These are phyloP conservation scores for Ophthalmolycus amberensis DNA, from an alignment of 2,113 vertebrate species.

Conservation along the genomic window DNA sequence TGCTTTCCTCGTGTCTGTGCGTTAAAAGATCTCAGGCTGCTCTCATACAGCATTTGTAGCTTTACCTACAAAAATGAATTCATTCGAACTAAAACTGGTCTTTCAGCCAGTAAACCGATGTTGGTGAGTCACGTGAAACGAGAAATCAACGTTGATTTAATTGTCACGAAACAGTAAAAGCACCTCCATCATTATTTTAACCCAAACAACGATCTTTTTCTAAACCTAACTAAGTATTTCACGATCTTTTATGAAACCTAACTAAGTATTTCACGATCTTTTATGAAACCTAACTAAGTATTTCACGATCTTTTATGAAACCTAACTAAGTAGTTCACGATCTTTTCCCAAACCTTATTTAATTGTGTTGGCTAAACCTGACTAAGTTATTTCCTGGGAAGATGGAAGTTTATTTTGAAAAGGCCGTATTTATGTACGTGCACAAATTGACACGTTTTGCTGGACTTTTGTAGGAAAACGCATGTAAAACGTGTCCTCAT, in stretches of 20 bases:
- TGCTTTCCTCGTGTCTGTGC: not conserved
- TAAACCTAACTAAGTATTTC: not conserved
- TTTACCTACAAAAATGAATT: not conserved
- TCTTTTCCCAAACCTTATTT: not conserved
- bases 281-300: not conserved
- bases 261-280: not conserved
- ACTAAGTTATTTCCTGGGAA: not conserved
- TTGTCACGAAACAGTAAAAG: not conserved
- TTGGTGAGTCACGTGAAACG: not conserved
- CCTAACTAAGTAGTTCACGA: not conserved
- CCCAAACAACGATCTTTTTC: not conserved
- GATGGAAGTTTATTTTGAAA: not conserved
- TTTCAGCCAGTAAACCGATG: not conserved
- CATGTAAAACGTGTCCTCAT: not conserved
- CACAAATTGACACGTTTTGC: not conserved
- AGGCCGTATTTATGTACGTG: not conserved
- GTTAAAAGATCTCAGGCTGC: not conserved
- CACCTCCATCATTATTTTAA: no score
- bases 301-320: not conserved
- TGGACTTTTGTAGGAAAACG: not conserved
- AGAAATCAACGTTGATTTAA: not conserved
- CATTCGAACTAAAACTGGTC: not conserved
- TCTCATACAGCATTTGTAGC: not conserved
- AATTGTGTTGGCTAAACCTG: not conserved
- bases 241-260: not conserved